Base-by-base conservation (phyloP, 1,140 invertebrate species). In the Dryas iulia region DNA sequence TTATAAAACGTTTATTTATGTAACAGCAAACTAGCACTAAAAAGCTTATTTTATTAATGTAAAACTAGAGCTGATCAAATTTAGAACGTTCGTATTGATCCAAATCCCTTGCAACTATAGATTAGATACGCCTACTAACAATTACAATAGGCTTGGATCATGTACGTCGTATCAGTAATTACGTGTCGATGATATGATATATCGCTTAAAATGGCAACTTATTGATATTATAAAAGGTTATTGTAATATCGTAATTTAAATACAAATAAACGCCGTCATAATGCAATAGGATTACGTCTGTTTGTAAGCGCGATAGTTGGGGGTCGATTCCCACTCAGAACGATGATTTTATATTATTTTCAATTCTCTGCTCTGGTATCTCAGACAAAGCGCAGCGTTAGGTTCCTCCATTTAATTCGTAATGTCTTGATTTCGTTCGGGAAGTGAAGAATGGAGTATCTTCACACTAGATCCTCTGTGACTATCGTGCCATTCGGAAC, bases 21-120 rank as follows among this genome's bases (percentile, higher is more conserved):
- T 47, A 47, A 18, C 14, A 3, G 18, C 3, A 8, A 12, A 47
- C 5, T 47, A 47, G 39, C 7, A 10, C 18, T 21, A 47, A 8
- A 39, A 47, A 47, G 11, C 5, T 23, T 25, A 60, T 60, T 23
- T 39, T 14, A 26, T 35, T 25, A 23, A 24, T 25, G n/a, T 12
- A 6, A 60, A 24, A 47, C 39, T 47, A 21, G 39, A 21, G 1
- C 39, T 47, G 18, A 47, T 21, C 39, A 47, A 72, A 59, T 75
- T 75, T 72, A 72, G 73, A 70, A 71, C 61, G 53, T 69, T 63
- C 57, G 62, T 77, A 77, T 77, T 71, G 75, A 77, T 77, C 75
- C 56, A 69, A 72, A 70, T 59, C 58, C 69, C 57, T 57, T 53
- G 65, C 59, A 63, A 30, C 62, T 31, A 56, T 52, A 72, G 72